These are phyloP conservation scores for Rhea americana DNA, from an alignment of 2,113 vertebrate genomes.

Conservation along the genomic window DNA sequence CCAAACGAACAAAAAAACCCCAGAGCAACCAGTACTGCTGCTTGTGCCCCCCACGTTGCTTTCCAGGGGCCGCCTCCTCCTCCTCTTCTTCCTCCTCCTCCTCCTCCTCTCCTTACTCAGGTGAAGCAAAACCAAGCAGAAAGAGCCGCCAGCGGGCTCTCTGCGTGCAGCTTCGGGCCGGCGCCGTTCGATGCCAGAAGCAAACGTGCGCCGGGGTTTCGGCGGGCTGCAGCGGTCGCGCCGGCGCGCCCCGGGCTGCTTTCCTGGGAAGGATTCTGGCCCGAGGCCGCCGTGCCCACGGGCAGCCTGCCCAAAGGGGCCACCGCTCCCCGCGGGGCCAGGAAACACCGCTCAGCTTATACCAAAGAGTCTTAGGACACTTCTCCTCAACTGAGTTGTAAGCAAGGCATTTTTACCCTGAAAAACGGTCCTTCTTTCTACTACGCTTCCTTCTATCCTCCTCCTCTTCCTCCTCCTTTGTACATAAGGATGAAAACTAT, in stretches of 20 bases:
- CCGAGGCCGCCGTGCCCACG: accelerated
- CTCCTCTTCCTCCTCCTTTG: constrained; percentile 71
- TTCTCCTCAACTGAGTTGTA: constrained; percentile 62
- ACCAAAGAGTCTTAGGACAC: constrained; percentile 81
- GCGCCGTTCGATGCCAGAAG: accelerated
- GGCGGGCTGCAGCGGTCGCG: too few species aligned
- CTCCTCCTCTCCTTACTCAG: constrained; percentile 67
- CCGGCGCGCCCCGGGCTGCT: neutral
- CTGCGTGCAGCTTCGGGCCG: neutral
- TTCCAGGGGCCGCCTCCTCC: constrained; percentile 34
- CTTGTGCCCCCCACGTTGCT: neutral
- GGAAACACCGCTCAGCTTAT: constrained; percentile 63
- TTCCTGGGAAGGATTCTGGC: neutral
- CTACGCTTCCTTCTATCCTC: constrained; percentile 54
- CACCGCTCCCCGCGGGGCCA: constrained; percentile 35
- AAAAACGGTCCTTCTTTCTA: constrained; percentile 46
- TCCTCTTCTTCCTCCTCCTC: constrained; percentile 55
- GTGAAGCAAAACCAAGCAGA: constrained; percentile 28
- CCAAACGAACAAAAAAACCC: neutral
- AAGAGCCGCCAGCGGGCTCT: neutral
- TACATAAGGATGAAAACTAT: constrained; percentile 85
- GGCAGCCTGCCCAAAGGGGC: neutral
- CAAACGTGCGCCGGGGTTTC: neutral
- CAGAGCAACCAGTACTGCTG: neutral
- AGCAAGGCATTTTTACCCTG: constrained; percentile 53